A percentile compares a stretch with the other conserved stretches of the same genome.
phyloP scores from a whole-genome alignment of 2,888 invertebrate genomes.

The Lasioglossum calceatum region DNA sequence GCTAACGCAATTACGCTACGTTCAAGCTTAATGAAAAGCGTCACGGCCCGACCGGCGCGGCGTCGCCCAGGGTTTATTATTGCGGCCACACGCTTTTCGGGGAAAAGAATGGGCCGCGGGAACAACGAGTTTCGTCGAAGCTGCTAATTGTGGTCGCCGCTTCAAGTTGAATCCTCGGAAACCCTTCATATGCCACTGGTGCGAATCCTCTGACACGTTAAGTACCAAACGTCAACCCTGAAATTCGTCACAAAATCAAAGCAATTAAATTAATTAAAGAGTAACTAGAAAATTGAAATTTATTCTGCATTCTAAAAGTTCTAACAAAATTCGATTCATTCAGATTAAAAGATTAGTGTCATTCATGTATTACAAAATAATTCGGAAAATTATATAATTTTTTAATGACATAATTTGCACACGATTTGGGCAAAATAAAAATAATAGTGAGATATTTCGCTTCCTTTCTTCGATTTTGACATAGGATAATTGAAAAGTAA shows the following conservation, averaged over 20 bases:
- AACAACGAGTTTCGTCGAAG: conserved; percentile 19
- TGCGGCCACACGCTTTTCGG: conserved; percentile 3
- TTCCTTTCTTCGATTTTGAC: not conserved
- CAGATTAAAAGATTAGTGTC: not conserved
- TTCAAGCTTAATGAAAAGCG: conserved; percentile 44
- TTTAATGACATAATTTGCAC: too few species aligned
- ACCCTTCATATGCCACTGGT: not conserved
- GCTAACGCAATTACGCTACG: conserved; percentile 43
- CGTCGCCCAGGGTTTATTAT: conserved; percentile 22
- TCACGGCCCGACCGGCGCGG: conserved; percentile 5
- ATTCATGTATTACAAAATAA: not conserved
- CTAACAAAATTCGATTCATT: not conserved
- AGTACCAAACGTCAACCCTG: not conserved
- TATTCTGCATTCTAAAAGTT: not conserved
- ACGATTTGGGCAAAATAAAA: too few species aligned
- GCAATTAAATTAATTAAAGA: too few species aligned
- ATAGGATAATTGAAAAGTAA: not conserved
- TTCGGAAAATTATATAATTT: too few species aligned
- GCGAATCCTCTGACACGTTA: not conserved
- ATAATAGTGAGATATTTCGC: too few species aligned
- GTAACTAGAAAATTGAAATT: not conserved
- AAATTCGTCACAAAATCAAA: not conserved
- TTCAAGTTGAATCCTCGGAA: not conserved
- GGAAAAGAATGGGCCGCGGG: conserved; percentile 9
- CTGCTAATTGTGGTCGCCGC: conserved; percentile 19